Base-by-base conservation (phyloP, 1,140 invertebrate genomes). In the Octopus sinensis region DNA sequence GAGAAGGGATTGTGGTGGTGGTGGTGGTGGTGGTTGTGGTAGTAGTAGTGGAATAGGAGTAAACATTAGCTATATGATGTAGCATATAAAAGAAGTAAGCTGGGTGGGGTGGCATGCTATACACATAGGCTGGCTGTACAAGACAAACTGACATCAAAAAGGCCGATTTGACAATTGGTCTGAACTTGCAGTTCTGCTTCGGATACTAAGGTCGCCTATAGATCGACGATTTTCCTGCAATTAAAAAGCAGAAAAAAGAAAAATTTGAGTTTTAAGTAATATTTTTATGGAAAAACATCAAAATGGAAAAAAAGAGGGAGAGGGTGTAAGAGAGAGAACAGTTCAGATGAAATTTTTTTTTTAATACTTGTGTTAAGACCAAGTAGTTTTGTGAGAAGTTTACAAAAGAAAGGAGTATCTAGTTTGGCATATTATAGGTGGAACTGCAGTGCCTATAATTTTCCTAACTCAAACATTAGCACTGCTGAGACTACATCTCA, bases 211-310 rank as follows among this genome's bases (percentile, higher is more conserved):
- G 84, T 89, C 87, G 82, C 88, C 87, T 82, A 85, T 86, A 43
- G 88, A 87, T 82, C 87, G 82, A 78, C 87, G 80, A 84, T 86
- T 88, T 86, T 89, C 88, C 88, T 90, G 86, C 54, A 87, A 86
- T 79, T 80, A 80, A 84, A 82, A 77, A 43, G 30, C 30, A 43
- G 30, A 43, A 43, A 43, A 43, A 43, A 43, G 30, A 43, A 43
- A 43, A 43, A 43, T 43, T 43, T 43, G 30, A 43, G 30, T 43
- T 43, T 43, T 43, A 43, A 43, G 30, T 43, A 43, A 43, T 43
- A 43, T 43, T 43, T 43, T 43, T 43, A 43, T 43, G 30, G 30
- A 43, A 43, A 43, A 43, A 43, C 30, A 43, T 1, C 30, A 43
- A 43, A 43, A 43, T 43, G 30, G 30, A 43, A 43, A 43, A 43